Base-by-base conservation (phyloP, 2,888 invertebrate genomes). In the Carabus problematicus region DNA sequence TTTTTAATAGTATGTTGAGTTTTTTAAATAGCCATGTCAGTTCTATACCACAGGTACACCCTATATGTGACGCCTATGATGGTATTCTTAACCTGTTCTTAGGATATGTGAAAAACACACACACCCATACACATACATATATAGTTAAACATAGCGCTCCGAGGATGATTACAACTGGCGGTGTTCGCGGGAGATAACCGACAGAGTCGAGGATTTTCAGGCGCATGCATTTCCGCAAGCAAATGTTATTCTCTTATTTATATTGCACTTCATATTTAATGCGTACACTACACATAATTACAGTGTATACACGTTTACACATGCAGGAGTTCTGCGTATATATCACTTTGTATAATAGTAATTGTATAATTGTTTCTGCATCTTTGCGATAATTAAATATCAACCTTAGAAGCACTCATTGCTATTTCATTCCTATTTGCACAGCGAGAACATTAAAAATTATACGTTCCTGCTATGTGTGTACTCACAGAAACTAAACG, bases 241-340 rank as follows among this genome's bases (percentile, higher is more conserved):
- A 45, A 69, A 69, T 69, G 61, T 62, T 69, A 55, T 69, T 69
- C 69, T 39, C 62, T 62, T 62, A 69, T 69, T 69, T 69, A 69
- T 60, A 49, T 40, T 61, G 55, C 40, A 69, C 54, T 69, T 69
- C 69, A 69, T 69, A 69, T 69, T 69, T 69, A 69, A 69, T 62
- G 43, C 67, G 69, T 69, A 62, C 16, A 61, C 62, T 69, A 61
- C 55, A 69, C 67, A 42, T 67, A 59, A 67, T 67, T 67, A 67
- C 60, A 60, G 54, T 52, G 60, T 49, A 52, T 60, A 29, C 29
- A 29, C 29, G 29, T 29, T 29, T 29, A 29, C 29, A 29, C 29
- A 29, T 6, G 6, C 29, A 29, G n/a, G n/a, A n/a, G n/a, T n/a
- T n/a, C n/a, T n/a, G n/a, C n/a, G n/a, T n/a, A 29, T 29, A 6